Evolutionary conservation across 92 coral and sea anemone genomes (phyloP).

Genomic region (Zoanthus gigantus): DNA sequence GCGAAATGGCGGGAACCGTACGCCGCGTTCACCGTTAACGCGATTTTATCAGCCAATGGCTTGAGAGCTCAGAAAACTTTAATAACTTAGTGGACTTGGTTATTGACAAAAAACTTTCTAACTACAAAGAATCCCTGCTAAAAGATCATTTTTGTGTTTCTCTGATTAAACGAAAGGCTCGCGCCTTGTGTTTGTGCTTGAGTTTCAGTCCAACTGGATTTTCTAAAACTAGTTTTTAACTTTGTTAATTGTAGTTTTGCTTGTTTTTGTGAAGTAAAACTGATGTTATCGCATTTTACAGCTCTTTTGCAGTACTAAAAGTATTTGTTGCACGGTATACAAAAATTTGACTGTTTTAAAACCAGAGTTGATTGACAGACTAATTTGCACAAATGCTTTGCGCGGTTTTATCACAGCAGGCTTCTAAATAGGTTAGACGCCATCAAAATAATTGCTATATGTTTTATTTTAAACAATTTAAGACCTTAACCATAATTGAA

Average conservation of each 20-base stretch:
- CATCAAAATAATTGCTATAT: neutral
- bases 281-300: neutral
- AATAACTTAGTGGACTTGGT: conserved; percentile 1
- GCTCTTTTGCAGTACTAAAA: neutral
- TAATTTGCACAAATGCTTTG: neutral
- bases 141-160: conserved; percentile 14
- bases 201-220: neutral
- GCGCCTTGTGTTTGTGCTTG: conserved; percentile 17
- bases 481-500: neutral
- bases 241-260: neutral
- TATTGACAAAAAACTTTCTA: conserved; percentile 14
- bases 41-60: conserved; percentile 27
- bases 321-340: neutral
- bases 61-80: conserved; percentile 7
- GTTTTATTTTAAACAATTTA: neutral
- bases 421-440: neutral
- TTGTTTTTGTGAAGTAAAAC: neutral
- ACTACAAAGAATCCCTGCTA: conserved; percentile 34
- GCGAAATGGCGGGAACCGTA: conserved; percentile 35
- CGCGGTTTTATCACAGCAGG: conserved; percentile 34
- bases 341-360: neutral
- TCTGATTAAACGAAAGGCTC: neutral
- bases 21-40: conserved; percentile 42
- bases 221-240: neutral
- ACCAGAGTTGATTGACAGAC: neutral